These are phyloP conservation scores for Poecilia wingei DNA, from an alignment of 2,797 vertebrate genomes.

Conservation along the genomic window DNA sequence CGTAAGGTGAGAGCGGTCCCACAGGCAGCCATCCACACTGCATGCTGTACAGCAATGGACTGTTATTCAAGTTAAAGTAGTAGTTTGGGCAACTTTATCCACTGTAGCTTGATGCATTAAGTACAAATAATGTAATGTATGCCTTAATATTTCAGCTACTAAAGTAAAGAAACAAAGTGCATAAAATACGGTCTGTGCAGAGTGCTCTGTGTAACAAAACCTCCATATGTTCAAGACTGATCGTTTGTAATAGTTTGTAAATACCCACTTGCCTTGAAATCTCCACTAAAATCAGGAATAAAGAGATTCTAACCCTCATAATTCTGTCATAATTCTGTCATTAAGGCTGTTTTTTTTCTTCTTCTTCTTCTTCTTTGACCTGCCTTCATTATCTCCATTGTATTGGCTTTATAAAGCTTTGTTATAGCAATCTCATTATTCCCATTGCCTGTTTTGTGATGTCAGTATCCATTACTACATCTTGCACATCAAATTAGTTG, in stretches of 20 bases:
- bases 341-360: slow-evolving; percentile 29
- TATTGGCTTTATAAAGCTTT: slow-evolving; percentile 45
- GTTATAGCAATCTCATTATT: slow-evolving; percentile 58
- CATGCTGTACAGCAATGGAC: slow-evolving; percentile 35
- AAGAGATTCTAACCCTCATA: background rate
- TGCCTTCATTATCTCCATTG: slow-evolving; percentile 16
- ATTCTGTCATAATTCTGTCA: slow-evolving; percentile 22
- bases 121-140: background rate
- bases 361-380: slow-evolving; percentile 12
- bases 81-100: background rate
- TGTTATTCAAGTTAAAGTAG: background rate
- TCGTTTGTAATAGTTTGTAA: slow-evolving; percentile 1
- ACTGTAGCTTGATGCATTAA: no score
- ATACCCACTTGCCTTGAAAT: background rate
- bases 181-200: background rate
- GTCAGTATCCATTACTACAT: slow-evolving; percentile 48
- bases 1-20: slow-evolving; percentile 27
- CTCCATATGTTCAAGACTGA: background rate
- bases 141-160: background rate
- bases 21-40: slow-evolving; percentile 40
- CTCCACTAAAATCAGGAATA: background rate
- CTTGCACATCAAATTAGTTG: slow-evolving; percentile 48
- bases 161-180: background rate
- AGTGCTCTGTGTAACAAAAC: background rate
- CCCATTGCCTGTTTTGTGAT: slow-evolving; percentile 35